These are phyloP conservation scores for Phycodurus eques DNA, from an alignment of 2,113 vertebrate species.

Conservation along the genomic window DNA sequence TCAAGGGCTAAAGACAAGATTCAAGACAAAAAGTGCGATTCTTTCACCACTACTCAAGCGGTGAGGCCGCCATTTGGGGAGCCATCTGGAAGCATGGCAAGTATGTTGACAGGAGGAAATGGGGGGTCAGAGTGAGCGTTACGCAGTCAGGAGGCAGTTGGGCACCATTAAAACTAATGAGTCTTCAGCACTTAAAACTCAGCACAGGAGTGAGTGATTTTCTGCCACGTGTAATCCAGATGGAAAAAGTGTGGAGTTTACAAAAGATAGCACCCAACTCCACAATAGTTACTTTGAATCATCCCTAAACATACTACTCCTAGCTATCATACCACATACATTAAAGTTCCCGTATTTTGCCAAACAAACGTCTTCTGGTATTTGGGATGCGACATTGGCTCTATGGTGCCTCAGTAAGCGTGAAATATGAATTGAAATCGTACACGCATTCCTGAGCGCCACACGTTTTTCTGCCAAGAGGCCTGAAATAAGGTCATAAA, in stretches of 20 bases:
- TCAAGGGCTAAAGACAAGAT: slow-evolving; percentile 9
- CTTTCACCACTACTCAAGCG: slow-evolving; percentile 2
- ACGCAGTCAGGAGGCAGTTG: slow-evolving; percentile 59
- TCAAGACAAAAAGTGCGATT: slow-evolving; percentile 21
- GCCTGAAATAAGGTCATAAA: too few relatives aligned
- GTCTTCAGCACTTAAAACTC: slow-evolving; percentile 59
- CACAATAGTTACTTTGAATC: slow-evolving; percentile 28
- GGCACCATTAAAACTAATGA: slow-evolving; percentile 72
- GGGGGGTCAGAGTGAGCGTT: slow-evolving; percentile 65
- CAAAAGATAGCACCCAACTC: slow-evolving; percentile 25
- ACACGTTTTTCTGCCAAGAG: too few relatives aligned
- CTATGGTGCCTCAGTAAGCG: too few relatives aligned
- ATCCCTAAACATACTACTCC: neutral
- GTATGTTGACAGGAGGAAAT: slow-evolving; percentile 65
- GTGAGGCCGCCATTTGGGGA: slow-evolving; percentile 27
- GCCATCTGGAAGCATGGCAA: slow-evolving; percentile 59
- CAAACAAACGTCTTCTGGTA: too few relatives aligned
- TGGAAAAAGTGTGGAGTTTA: slow-evolving; percentile 55
- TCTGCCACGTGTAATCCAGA: slow-evolving; percentile 70
- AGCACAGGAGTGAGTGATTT: slow-evolving; percentile 61
- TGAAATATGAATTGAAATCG: too few relatives aligned
- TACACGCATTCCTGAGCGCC: too few relatives aligned
- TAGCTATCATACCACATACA: neutral
- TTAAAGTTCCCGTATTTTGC: too few relatives aligned
- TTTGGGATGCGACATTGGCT: too few relatives aligned